These are phyloP conservation scores for Salvelinus fontinalis DNA, from an alignment of 2,113 vertebrate genomes.

Conservation along the genomic window DNA sequence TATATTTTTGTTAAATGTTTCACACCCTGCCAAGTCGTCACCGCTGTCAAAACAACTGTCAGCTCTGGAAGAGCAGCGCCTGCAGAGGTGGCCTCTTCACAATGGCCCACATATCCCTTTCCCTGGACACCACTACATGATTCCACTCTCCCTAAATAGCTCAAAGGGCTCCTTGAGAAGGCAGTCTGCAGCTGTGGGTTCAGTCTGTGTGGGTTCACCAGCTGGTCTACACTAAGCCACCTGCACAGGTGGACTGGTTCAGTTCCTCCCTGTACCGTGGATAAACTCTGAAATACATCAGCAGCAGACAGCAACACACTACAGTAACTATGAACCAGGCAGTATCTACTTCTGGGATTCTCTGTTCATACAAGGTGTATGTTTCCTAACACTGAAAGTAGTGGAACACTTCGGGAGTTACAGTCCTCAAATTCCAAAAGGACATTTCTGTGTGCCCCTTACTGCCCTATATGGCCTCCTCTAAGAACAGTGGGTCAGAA, in stretches of 20 bases:
- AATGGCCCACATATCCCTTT: not conserved
- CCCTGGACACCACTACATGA: not conserved
- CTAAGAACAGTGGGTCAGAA: not conserved
- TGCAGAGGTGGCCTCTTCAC: not conserved
- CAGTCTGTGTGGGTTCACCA: not conserved
- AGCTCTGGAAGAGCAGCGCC: slow-evolving; percentile 12
- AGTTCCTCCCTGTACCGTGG: not conserved
- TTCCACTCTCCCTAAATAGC: not conserved
- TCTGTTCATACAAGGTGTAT: not conserved
- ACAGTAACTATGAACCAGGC: not conserved
- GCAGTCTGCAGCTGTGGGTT: not conserved
- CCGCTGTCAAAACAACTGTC: slow-evolving; percentile 55
- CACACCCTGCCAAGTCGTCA: slow-evolving; percentile 57
- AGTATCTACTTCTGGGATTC: not conserved
- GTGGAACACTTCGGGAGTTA: not conserved
- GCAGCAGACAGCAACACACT: not conserved
- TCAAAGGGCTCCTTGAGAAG: not conserved
- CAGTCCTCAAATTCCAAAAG: not conserved
- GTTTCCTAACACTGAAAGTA: not conserved
- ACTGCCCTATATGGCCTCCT: not conserved
- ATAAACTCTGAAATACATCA: not conserved
- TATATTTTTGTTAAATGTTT: slow-evolving; percentile 26
- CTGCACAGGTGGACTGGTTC: not conserved
- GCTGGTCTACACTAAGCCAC: not conserved
- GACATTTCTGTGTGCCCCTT: too few species aligned